phyloP scores from a whole-genome alignment of 2,888 invertebrate genomes.

The Heliconius ismenius region DNA sequence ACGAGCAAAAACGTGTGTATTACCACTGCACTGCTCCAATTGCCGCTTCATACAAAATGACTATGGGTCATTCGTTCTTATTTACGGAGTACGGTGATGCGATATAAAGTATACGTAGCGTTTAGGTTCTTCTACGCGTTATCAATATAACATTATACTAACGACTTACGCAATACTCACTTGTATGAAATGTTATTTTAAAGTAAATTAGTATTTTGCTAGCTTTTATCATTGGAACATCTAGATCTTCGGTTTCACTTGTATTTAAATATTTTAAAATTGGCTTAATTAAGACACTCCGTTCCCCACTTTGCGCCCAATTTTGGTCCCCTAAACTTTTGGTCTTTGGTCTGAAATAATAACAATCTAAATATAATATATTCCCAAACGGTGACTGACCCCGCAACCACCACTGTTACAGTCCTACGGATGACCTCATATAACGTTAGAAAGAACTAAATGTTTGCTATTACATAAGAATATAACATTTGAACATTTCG shows the following conservation, averaged over 20 bases:
- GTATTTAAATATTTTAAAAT: no score
- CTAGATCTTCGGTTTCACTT: no score
- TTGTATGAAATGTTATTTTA: constrained; percentile 10
- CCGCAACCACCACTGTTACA: no score
- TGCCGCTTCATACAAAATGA: constrained; percentile 41
- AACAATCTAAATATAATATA: background rate
- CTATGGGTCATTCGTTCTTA: constrained; percentile 24
- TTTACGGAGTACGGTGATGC: constrained; percentile 5
- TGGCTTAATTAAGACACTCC: no score
- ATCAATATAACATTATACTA: constrained; percentile 20
- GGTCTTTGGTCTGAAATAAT: no score
- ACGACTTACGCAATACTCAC: constrained; percentile 9
- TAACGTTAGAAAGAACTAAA: background rate
- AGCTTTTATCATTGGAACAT: background rate
- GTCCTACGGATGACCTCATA: background rate
- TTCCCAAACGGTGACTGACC: background rate
- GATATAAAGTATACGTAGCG: constrained; percentile 24
- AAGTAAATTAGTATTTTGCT: constrained; percentile 1
- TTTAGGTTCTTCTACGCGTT: constrained; percentile 23
- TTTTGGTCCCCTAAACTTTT: no score
- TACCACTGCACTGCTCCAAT: constrained; percentile 50
- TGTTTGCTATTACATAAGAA: background rate
- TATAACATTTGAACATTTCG: constrained; percentile 7
- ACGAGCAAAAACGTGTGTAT: constrained; percentile 57
- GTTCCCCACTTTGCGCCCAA: no score